phyloP scores from a whole-genome alignment of 2,888 invertebrate species.

The Aporophyla nigra region DNA sequence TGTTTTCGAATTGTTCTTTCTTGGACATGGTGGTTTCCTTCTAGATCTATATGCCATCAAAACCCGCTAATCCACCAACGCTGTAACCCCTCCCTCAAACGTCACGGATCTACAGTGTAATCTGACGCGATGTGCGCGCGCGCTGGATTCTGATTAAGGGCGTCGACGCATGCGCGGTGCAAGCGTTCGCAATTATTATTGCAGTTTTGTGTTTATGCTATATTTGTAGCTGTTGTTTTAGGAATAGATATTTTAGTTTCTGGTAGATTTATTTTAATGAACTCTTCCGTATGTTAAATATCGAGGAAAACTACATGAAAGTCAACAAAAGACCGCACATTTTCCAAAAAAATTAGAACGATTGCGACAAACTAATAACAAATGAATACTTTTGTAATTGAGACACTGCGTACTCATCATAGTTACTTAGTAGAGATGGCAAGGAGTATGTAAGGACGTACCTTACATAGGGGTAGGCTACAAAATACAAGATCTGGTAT shows the following conservation, averaged over 20 bases:
- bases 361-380: not conserved
- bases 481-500: not conserved
- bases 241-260: conserved; percentile 1
- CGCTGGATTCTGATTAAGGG: conserved; percentile 78
- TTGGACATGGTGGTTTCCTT: too few species aligned
- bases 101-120: conserved; percentile 73
- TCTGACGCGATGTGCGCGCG: conserved; percentile 76
- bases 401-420: not conserved
- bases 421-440: not conserved
- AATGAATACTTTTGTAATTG: not conserved
- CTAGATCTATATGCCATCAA: not conserved
- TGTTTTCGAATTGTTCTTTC: too few species aligned
- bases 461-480: not conserved
- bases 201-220: conserved; percentile 51
- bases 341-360: not conserved
- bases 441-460: not conserved
- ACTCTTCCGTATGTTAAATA: not conserved
- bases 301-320: not conserved
- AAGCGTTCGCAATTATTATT: conserved; percentile 58
- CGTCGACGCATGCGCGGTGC: conserved; percentile 73
- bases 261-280: conserved; percentile 3
- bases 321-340: not conserved
- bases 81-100: conserved; percentile 45
- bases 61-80: conserved; percentile 24
- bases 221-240: conserved; percentile 41